Conservation (phyloP, 2,113 vertebrate genomes). For the Eulacestoma nigropectus region DNA sequence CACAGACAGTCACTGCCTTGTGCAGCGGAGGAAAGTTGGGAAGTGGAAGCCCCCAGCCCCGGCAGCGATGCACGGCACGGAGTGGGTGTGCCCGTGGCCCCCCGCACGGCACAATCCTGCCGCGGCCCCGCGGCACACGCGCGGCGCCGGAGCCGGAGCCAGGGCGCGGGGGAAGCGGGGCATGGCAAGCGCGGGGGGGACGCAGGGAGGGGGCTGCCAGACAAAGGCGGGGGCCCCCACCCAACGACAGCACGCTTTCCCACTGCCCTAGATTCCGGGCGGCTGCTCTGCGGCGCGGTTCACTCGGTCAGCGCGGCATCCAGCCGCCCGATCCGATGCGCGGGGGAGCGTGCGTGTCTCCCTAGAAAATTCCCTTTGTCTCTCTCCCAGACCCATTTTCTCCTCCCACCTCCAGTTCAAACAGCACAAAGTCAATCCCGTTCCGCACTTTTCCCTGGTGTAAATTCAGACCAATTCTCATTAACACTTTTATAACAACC, state of each 20-base stretch:
- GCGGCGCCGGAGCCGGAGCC: not conserved
- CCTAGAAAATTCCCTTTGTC: constrained; percentile 49
- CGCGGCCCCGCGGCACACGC: not conserved
- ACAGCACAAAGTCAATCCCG: not conserved
- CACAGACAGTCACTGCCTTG: not conserved
- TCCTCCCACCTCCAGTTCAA: constrained; percentile 31
- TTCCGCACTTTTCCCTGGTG: not conserved
- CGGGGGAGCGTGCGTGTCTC: not conserved
- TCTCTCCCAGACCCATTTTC: not conserved
- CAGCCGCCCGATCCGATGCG: not conserved
- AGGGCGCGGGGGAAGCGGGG: not conserved
- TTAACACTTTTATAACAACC: not conserved
- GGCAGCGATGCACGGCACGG: not conserved
- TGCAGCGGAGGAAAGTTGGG: not conserved
- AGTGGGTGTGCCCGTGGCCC: constrained; percentile 39
- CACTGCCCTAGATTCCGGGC: constrained; percentile 46
- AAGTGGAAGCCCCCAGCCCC: not conserved
- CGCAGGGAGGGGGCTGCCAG: not conserved
- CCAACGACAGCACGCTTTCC: not conserved
- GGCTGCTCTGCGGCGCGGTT: not conserved
- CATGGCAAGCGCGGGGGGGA: not conserved
- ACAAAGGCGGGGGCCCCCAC: not conserved
- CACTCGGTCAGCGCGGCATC: constrained; percentile 14
- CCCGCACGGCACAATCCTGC: not conserved
- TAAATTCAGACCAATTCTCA: not conserved